These are phyloP conservation scores for Troides aeacus DNA, from an alignment of 2,888 invertebrate genomes.

Conservation along the genomic window DNA sequence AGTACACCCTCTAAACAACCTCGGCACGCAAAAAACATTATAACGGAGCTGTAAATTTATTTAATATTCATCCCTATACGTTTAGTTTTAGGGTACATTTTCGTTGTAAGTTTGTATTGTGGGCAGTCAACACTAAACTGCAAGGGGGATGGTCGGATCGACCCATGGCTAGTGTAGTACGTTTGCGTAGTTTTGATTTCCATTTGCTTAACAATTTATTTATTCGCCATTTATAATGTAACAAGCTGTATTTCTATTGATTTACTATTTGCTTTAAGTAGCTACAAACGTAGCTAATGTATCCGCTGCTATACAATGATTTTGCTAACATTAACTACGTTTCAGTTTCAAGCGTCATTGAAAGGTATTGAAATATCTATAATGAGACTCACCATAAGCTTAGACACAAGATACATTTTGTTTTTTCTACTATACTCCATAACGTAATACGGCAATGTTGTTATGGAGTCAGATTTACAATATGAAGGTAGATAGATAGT, in stretches of 20 bases:
- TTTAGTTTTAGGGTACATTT: constrained; percentile 29
- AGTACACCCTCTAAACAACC: constrained; percentile 72
- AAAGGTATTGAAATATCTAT: too few species aligned
- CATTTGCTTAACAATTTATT: constrained; percentile 37
- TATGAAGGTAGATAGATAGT: too few species aligned
- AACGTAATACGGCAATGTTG: too few species aligned
- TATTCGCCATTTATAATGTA: constrained; percentile 26
- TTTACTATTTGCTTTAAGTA: background rate
- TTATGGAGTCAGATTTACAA: too few species aligned
- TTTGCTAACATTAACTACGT: too few species aligned
- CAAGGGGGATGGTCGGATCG: constrained; percentile 66
- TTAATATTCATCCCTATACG: constrained; percentile 42
- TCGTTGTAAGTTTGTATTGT: constrained; percentile 40
- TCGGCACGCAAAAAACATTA: constrained; percentile 61
- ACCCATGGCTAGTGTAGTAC: constrained; percentile 67
- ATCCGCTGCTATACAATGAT: too few species aligned
- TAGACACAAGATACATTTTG: too few species aligned
- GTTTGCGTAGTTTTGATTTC: constrained; percentile 75
- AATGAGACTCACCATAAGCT: too few species aligned
- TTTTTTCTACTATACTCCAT: too few species aligned
- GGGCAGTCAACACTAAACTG: constrained; percentile 57
- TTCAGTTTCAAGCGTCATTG: too few species aligned
- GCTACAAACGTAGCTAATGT: background rate
- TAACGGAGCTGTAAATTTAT: constrained; percentile 44
- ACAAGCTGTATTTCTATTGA: constrained; percentile 2